Base-by-base conservation (phyloP, 2,113 vertebrate genomes). In the Notechis scutatus region DNA sequence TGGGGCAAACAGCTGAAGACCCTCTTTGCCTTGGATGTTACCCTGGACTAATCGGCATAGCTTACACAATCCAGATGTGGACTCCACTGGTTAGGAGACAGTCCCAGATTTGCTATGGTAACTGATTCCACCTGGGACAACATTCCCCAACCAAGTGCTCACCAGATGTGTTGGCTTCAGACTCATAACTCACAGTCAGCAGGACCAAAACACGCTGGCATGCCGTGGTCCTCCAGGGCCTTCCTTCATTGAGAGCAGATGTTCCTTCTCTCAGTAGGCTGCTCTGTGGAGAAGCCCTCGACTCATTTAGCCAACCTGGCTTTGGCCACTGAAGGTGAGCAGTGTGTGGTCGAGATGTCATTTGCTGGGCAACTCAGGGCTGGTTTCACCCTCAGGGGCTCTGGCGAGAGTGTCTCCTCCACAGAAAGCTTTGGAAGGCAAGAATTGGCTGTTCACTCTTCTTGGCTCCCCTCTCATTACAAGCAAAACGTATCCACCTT, bases 1-100 rank as follows among this genome's bases (percentile, higher is more conserved):
- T 50, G 92, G 7, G 96, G 92, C 81, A 91, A 92, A 94, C 42
- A 89, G 87, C 86, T 69, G 34, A 91, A 88, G 4, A n/a, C 42
- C 34, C 91, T 91, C 93, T 94, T 7, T 90, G 88, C 91, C 81
- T 8, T 81, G 87, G 39, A 42, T 23, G 45, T 55, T 91, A 91
- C 69, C 93, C 54, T 90, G 0, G 10, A 34, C 0, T 4, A 57
- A 90, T 81, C 74, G 87, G 55, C 10, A 1, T 1, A 92, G 85
- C 89, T 64, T 29, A 1, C 0, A 61, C 4, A 42, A 88, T 61
- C 88, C 56, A 3, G 0, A 45, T 42, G 47, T 26, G 14, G n/a
- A n/a, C 59, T 0, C 0, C 3, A 8, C 85, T 69, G 61, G 52
- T 54, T 29, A 56, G 0, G 55, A 26, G 3, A 54, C 14, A n/a